A percentile compares a stretch with the other conserved stretches of the same genome.
phyloP scores from a whole-genome alignment of 2,888 invertebrate species.

The Entomobrya proxima region DNA sequence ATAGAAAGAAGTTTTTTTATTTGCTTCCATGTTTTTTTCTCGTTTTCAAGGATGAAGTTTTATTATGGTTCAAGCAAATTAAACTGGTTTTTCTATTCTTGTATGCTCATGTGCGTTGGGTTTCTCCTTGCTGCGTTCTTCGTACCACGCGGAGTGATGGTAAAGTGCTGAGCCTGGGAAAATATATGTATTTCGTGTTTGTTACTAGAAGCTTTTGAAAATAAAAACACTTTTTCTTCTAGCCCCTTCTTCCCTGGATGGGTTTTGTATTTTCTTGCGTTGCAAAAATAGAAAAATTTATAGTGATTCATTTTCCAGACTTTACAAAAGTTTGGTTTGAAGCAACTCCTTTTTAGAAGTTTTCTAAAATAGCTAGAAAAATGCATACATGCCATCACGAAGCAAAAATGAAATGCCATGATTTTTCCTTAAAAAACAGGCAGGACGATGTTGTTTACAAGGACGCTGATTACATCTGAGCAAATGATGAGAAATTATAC shows the following conservation, averaged over 20 bases:
- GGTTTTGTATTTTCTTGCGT: background rate
- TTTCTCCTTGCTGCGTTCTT: background rate
- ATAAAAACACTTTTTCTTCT: background rate
- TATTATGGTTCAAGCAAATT: slow-evolving; percentile 56
- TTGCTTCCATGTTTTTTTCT: slow-evolving; percentile 53
- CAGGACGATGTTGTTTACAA: background rate
- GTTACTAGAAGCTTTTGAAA: background rate
- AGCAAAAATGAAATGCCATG: background rate
- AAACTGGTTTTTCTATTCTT: slow-evolving; percentile 30
- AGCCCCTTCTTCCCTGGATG: background rate
- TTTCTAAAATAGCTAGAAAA: background rate
- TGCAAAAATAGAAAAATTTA: slow-evolving; percentile 27
- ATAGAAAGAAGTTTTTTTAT: slow-evolving; percentile 47
- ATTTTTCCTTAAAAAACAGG: background rate
- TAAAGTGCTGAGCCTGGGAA: slow-evolving; percentile 7
- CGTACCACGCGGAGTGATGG: slow-evolving; percentile 4
- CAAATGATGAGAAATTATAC: background rate
- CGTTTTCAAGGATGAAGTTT: slow-evolving; percentile 58
- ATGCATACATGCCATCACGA: background rate
- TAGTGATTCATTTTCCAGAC: background rate
- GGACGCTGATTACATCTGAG: background rate
- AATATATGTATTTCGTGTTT: slow-evolving; percentile 26
- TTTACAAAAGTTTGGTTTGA: background rate
- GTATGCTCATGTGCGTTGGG: background rate
- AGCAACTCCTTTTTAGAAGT: background rate